phyloP scores from a whole-genome alignment of 2,797 vertebrate genomes.

The Pangasius larnaudii region DNA sequence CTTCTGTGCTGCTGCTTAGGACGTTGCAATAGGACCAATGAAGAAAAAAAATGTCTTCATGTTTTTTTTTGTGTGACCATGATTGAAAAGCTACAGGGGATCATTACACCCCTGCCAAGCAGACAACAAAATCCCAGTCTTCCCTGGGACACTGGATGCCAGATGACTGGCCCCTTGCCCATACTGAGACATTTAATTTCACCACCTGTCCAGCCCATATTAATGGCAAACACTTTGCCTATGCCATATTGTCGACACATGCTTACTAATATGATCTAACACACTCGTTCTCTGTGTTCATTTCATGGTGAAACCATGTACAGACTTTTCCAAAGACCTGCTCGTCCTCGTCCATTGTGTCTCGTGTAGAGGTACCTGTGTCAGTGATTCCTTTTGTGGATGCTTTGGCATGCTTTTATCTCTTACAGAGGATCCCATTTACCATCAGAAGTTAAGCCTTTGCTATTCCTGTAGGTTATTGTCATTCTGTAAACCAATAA shows the following conservation, averaged over 20 bases:
- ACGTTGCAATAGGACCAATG: constrained; percentile 63
- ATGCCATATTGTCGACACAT: constrained; percentile 73
- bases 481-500: constrained; percentile 67
- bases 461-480: constrained; percentile 62
- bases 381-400: constrained; percentile 75
- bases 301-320: constrained; percentile 57
- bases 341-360: constrained; percentile 56
- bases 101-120: constrained; percentile 64
- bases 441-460: constrained; percentile 61
- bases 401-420: constrained; percentile 71
- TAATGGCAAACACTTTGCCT: constrained; percentile 60
- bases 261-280: constrained; percentile 63
- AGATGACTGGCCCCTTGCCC: constrained; percentile 50
- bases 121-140: constrained; percentile 80
- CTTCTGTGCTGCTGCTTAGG: constrained; percentile 45
- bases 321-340: constrained; percentile 65
- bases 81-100: constrained; percentile 55
- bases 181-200: constrained; percentile 49
- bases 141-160: constrained; percentile 69
- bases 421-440: constrained; percentile 63
- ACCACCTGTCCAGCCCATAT: constrained; percentile 59
- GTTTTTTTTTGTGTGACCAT: constrained; percentile 54
- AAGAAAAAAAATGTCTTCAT: constrained; percentile 51
- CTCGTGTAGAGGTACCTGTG: constrained; percentile 67
- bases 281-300: constrained; percentile 48